Evolutionary conservation across 1,140 invertebrate genomes (phyloP).

Genomic region (Trissolcus basalis): DNA sequence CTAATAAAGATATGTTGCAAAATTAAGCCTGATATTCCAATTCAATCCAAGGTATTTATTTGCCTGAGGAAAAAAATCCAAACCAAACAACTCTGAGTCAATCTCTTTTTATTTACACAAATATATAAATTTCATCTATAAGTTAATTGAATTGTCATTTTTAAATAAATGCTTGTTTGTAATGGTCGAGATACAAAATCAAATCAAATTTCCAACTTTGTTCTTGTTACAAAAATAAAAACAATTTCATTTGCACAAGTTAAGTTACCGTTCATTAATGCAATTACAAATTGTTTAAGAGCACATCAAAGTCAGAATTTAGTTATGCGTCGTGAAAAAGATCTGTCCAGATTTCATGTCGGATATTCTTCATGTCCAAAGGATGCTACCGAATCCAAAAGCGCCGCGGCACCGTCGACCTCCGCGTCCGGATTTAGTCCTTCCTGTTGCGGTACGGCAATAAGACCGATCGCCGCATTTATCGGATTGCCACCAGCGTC

Average conservation of each 20-base stretch:
- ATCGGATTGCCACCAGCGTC: slow-evolving; percentile 80
- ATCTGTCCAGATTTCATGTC: slow-evolving; percentile 19
- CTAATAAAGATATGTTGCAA: slow-evolving; percentile 13
- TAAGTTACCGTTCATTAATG: background rate
- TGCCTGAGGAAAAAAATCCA: no score
- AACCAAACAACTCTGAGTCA: no score
- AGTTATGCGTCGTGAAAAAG: slow-evolving; percentile 8
- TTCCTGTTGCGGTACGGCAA: slow-evolving; percentile 65
- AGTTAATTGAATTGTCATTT: slow-evolving; percentile 26
- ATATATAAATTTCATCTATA: slow-evolving; percentile 43
- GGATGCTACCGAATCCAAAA: slow-evolving; percentile 39
- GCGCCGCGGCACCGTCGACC: slow-evolving; percentile 63
- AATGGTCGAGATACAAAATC: background rate
- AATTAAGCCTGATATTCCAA: no score
- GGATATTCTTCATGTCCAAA: slow-evolving; percentile 48
- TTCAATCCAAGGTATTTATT: no score
- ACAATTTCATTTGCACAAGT: background rate
- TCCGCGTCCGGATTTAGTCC: slow-evolving; percentile 66
- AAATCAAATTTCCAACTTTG: background rate
- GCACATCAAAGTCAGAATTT: background rate
- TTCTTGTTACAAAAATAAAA: background rate
- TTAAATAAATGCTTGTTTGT: slow-evolving; percentile 32
- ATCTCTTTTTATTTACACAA: slow-evolving; percentile 26
- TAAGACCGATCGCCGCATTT: slow-evolving; percentile 59
- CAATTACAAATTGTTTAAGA: slow-evolving; percentile 1